These are phyloP conservation scores for Natator depressus DNA, from an alignment of 2,113 vertebrate genomes.

Conservation along the genomic window DNA sequence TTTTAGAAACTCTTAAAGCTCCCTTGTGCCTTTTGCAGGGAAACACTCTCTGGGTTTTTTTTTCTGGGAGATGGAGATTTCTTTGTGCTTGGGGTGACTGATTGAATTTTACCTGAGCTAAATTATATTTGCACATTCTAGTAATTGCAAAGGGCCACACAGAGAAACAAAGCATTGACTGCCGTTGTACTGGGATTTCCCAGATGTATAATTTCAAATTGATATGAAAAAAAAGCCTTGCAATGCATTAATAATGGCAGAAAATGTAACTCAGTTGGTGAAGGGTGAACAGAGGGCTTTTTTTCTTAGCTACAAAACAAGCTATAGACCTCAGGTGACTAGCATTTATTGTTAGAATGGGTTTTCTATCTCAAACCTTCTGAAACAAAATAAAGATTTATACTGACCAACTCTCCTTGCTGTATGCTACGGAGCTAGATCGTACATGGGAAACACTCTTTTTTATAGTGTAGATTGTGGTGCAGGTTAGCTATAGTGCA, in stretches of 20 bases:
- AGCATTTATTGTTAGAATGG: constrained; percentile 80
- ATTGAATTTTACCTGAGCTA: constrained; percentile 90
- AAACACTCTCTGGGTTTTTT: constrained; percentile 62
- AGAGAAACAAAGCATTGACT: constrained; percentile 85
- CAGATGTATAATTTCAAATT: constrained; percentile 90
- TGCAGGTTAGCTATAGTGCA: constrained; percentile 28
- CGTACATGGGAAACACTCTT: constrained; percentile 16
- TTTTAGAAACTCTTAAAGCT: constrained; percentile 70
- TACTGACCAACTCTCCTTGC: constrained; percentile 39
- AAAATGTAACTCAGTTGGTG: constrained; percentile 79
- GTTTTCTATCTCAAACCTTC: constrained; percentile 77
- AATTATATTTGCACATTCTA: constrained; percentile 89
- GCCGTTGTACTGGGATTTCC: constrained; percentile 84
- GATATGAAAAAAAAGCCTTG: constrained; percentile 84
- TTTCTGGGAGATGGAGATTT: constrained; percentile 82
- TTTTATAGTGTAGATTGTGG: neutral
- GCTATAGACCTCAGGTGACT: constrained; percentile 82
- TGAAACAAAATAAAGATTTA: constrained; percentile 81
- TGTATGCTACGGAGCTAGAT: constrained; percentile 38
- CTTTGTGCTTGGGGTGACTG: constrained; percentile 87
- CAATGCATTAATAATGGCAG: constrained; percentile 85
- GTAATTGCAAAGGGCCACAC: constrained; percentile 90
- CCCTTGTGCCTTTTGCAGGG: constrained; percentile 70
- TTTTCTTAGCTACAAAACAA: constrained; percentile 79
- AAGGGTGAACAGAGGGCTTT: constrained; percentile 71